Percentiles rank a stretch among this genome's conserved stretches.
Evolutionary conservation across 2,113 vertebrate species (phyloP).

Genomic region (Turnix velox): DNA sequence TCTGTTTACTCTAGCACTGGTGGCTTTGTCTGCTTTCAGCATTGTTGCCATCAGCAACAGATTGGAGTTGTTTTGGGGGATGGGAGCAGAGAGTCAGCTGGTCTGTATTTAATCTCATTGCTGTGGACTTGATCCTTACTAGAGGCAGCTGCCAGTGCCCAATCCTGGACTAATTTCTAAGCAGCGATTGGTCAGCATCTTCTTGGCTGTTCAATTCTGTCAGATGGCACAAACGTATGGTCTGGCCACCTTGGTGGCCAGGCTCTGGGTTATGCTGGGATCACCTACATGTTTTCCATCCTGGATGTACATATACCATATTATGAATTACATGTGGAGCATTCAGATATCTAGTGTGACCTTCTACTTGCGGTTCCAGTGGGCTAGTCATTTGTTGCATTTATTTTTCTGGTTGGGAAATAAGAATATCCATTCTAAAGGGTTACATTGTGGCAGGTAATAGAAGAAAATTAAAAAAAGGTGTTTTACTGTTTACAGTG

Average conservation of each 20-base stretch:
- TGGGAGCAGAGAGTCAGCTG: constrained; percentile 43
- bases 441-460: background rate
- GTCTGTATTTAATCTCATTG: constrained; percentile 46
- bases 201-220: background rate
- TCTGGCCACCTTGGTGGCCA: background rate
- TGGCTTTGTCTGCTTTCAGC: constrained; percentile 52
- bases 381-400: background rate
- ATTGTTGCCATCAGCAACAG: constrained; percentile 43
- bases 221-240: background rate
- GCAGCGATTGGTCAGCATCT: background rate
- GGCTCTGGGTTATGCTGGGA: rapidly evolving
- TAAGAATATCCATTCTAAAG: background rate
- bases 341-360: background rate
- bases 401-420: background rate
- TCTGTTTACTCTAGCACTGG: constrained; percentile 24
- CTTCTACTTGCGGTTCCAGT: background rate
- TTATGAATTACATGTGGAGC: background rate
- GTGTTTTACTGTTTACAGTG: background rate
- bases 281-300: background rate
- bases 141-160: constrained; percentile 32
- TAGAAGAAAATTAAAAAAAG: background rate
- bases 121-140: constrained; percentile 25
- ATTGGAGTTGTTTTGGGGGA: constrained; percentile 43
- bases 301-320: background rate
- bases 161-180: constrained; percentile 24